Evolutionary conservation across 2,888 invertebrate genomes (phyloP).

Genomic region (Rhamnusium bicolor): DNA sequence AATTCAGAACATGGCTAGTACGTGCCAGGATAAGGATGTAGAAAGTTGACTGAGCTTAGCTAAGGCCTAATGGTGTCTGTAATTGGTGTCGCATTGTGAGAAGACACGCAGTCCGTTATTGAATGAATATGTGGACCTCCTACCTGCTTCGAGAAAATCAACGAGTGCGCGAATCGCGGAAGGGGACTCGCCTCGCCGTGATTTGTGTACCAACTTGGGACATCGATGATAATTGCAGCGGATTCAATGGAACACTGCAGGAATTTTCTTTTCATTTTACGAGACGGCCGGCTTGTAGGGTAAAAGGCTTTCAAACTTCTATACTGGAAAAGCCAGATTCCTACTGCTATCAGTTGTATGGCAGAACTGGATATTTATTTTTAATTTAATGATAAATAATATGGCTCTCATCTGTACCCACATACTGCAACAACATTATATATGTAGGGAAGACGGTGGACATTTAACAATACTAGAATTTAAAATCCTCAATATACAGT

Average conservation of each 20-base stretch:
- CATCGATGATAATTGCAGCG: slow-evolving; percentile 47
- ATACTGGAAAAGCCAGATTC: background rate
- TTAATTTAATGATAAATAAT: too few relatives aligned
- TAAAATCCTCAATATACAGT: too few relatives aligned
- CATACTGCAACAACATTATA: too few relatives aligned
- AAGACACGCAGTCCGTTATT: slow-evolving; percentile 51
- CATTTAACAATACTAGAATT: too few relatives aligned
- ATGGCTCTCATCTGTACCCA: too few relatives aligned
- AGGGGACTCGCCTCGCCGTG: slow-evolving; percentile 43
- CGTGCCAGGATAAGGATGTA: slow-evolving; percentile 41
- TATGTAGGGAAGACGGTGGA: too few relatives aligned
- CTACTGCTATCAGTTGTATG: too few relatives aligned
- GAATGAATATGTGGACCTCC: slow-evolving; percentile 54
- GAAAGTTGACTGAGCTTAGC: slow-evolving; percentile 42
- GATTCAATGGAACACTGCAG: slow-evolving; percentile 35
- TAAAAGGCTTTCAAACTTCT: slow-evolving; percentile 3
- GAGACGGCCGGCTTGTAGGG: background rate
- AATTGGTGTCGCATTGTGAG: slow-evolving; percentile 58
- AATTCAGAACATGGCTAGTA: slow-evolving; percentile 43
- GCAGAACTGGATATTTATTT: too few relatives aligned
- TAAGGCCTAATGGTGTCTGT: slow-evolving; percentile 49
- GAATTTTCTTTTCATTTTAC: slow-evolving; percentile 9
- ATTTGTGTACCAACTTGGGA: slow-evolving; percentile 50
- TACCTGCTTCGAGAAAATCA: slow-evolving; percentile 49
- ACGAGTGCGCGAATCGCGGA: slow-evolving; percentile 23